Conservation (phyloP, 92 coral and sea anemone genomes). For the Porites divaricata region DNA sequence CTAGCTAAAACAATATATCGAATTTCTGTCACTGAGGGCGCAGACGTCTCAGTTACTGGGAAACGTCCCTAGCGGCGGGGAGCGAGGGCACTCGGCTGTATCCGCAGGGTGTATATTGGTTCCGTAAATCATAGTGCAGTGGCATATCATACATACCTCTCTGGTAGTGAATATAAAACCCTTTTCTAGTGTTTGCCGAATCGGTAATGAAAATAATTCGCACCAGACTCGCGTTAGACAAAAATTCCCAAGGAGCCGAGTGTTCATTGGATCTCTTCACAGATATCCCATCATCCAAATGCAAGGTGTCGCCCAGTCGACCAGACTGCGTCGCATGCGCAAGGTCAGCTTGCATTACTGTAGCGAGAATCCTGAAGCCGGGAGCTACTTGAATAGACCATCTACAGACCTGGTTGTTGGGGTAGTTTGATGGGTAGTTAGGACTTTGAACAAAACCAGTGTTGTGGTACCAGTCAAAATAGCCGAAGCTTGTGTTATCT, state of each 20-base stretch:
- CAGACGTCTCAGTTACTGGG: no score
- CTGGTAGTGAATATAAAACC: constrained; percentile 58
- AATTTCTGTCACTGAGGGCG: no score
- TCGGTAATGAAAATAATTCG: constrained; percentile 56
- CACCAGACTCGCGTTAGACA: constrained; percentile 39
- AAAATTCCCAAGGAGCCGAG: constrained; percentile 49
- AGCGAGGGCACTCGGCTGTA: no score
- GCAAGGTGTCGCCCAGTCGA: constrained; percentile 44
- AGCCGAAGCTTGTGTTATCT: constrained; percentile 65
- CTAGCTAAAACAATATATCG: no score
- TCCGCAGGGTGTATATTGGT: no score
- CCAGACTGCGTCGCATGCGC: constrained; percentile 19
- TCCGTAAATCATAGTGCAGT: no score
- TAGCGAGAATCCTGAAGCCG: constrained; percentile 49
- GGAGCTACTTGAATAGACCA: constrained; percentile 69
- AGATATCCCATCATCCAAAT: constrained; percentile 46
- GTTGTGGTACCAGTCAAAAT: constrained; percentile 66
- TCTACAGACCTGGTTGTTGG: constrained; percentile 55
- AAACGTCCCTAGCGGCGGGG: no score
- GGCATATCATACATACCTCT: constrained; percentile 52
- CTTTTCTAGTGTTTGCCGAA: constrained; percentile 25
- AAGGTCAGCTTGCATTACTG: constrained; percentile 28
- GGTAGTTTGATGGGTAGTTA: constrained; percentile 55
- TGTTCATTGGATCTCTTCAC: constrained; percentile 5
- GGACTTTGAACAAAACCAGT: constrained; percentile 76